Evolutionary conservation across 2,113 vertebrate genomes (phyloP), one percentile per base, ranked within the genome.

Genomic region (Tenrec ecaudatus): DNA sequence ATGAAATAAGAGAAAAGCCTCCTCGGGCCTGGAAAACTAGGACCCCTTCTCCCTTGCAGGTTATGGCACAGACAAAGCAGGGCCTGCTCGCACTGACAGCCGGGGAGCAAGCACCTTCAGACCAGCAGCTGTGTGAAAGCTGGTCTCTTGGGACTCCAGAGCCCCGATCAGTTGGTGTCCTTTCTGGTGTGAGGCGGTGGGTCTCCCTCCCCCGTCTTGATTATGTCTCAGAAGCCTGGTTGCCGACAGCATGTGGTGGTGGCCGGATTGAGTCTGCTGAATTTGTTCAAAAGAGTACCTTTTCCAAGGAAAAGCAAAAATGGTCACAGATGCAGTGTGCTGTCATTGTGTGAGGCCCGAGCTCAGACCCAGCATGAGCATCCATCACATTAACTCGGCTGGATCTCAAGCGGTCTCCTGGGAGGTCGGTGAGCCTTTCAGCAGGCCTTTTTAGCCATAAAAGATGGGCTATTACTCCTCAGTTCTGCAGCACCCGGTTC

Each of bases 281-380:
- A 93, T 94, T 96, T 97, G 91, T 95, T 96, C 40, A 62, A 31
- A 96, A 93, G 82, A 93, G 85, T 79, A 43, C 80, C 0, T 71
- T 95, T 92, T 69, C 86, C 66, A 75, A 96, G 80, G 86, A 90
- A 91, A 97, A 94, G 78, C 82, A 43, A 92, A 87, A 33, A 62
- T 76, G 53, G 19, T 88, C 62, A 58, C 25, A 84, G 80, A 77
- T 75, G n/a, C 8, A 25, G 14, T 81, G 14, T 57, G 14, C 71
- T 25, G 64, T 92, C 31, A 0, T 94, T 96, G 79, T 86, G 93
- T 17, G 57, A 80, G 31, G 92, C 94, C 94, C 82, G 85, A 40
- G n/a, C 93, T 82, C 95, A 89, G 88, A 68, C 60, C 12, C 89
- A 86, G 27, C 33, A 2, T 57, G 57, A 93, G 89, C 90, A 62